Evolutionary conservation across 2,888 invertebrate genomes (phyloP), one percentile per base, ranked within the genome.

Genomic region (Drosophila diplacantha): DNA sequence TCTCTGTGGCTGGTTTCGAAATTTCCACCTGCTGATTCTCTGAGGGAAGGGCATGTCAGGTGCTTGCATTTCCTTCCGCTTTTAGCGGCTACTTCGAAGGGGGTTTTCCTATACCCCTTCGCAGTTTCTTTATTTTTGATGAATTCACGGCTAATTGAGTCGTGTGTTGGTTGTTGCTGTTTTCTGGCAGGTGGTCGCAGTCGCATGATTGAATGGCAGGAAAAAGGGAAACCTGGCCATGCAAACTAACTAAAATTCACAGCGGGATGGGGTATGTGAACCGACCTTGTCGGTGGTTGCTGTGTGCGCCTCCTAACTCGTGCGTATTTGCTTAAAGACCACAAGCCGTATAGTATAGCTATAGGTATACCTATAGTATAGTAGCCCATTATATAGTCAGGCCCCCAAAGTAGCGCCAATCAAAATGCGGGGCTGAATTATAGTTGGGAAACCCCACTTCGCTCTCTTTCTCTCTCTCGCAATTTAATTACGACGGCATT

Each of bases 381-480:
- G 14, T 14, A 12, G 37, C 9, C 20, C 31, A 57, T 43, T 34
- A 56, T 56, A 50, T 46, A 49, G 58, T 41, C 59, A 51, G 53
- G 67, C 67, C 67, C 67, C 67, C 67, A 51, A 51, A 68, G 51
- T 34, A 46, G 54, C 26, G 37, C 69, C 60, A 68, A 68, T 68
- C 67, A 58, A 35, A 67, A 58, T 38, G 51, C 44, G 39, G 34
- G 38, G 34, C 57, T 29, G 26, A 5, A 16, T 16, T 20, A 26
- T 54, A 44, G 44, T 39, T 39, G 39, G 26, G 20, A 29, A 43
- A 58, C 18, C 39, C 24, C 38, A 5, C 32, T 11, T 26, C 0
- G 32, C 41, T 9, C 34, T 12, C 55, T 8, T 9, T 9, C 16
- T 5, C 18, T 26, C 3, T 16, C 43, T 24, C 24, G 31, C 35